Evolutionary conservation across 2,797 vertebrate species (phyloP).

Genomic region (Eospalax fontanierii): DNA sequence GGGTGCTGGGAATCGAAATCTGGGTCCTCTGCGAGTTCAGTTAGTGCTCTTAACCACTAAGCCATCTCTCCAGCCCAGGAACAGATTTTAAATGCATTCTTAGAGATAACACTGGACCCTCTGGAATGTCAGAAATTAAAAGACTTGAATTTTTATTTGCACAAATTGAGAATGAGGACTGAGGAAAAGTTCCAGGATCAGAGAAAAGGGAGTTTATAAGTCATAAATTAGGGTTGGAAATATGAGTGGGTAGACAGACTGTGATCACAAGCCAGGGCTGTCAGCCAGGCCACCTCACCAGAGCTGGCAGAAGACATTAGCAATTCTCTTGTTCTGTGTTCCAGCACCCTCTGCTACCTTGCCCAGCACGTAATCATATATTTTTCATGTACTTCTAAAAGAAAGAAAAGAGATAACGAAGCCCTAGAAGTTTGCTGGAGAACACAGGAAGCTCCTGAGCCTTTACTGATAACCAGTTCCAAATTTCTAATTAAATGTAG

Average conservation of each 20-base stretch:
- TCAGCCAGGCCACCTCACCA: constrained; percentile 11
- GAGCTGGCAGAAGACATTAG: not conserved
- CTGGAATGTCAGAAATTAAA: not conserved
- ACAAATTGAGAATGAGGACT: constrained; percentile 14
- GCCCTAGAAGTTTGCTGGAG: not conserved
- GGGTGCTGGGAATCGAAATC: too few species aligned
- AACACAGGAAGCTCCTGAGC: not conserved
- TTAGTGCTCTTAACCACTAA: too few species aligned
- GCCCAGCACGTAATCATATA: not conserved
- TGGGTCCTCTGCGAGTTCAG: too few species aligned
- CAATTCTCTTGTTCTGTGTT: not conserved
- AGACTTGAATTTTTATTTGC: constrained; percentile 37
- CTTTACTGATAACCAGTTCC: not conserved
- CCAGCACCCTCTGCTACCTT: not conserved
- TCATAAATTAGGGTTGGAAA: constrained; percentile 69
- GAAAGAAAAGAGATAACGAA: constrained; percentile 3
- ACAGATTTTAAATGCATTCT: constrained; percentile 33
- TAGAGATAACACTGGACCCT: not conserved
- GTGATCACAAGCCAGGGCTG: constrained; percentile 46
- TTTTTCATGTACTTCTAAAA: constrained; percentile 67
- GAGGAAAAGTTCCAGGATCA: constrained; percentile 39
- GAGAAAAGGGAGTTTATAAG: constrained; percentile 51
- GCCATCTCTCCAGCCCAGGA: too few species aligned
- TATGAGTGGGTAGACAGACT: not conserved
- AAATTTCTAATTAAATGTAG: not conserved